Evolutionary conservation across 1,140 invertebrate species (phyloP).

Genomic region (Drosophila pandora): DNA sequence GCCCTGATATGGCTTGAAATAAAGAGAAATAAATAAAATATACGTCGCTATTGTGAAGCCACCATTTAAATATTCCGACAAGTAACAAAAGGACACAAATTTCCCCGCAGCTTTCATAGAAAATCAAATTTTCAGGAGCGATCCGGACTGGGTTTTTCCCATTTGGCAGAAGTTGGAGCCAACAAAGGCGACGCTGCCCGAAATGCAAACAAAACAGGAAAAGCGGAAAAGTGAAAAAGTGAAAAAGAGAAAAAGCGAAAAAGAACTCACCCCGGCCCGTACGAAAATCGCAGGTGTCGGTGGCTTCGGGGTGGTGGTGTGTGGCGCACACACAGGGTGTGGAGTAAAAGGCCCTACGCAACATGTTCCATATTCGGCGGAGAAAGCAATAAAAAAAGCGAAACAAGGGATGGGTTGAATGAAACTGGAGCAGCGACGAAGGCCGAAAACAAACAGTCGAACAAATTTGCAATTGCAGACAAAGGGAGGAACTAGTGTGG

Average conservation of each 20-base stretch:
- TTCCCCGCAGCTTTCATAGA: constrained; percentile 7
- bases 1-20: too few species aligned
- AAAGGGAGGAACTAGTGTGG: constrained; percentile 20
- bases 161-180: constrained; percentile 1
- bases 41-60: not conserved
- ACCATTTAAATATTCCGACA: not conserved
- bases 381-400: constrained; percentile 7
- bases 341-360: constrained; percentile 67
- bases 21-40: not conserved
- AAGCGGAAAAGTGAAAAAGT: constrained; percentile 14
- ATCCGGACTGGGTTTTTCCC: constrained; percentile 11
- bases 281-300: constrained; percentile 9
- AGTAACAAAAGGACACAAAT: constrained; percentile 17
- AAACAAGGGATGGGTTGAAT: constrained; percentile 5
- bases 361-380: constrained; percentile 76
- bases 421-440: constrained; percentile 60
- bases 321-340: too few species aligned
- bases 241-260: constrained; percentile 17
- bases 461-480: constrained; percentile 66
- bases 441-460: constrained; percentile 46
- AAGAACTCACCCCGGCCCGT: constrained; percentile 50
- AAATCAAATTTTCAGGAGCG: constrained; percentile 10
- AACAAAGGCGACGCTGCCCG: constrained; percentile 29
- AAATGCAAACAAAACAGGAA: constrained; percentile 46
- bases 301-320: not conserved